Evolutionary conservation across 2,888 invertebrate species (phyloP), one percentile per base, ranked within the genome.

Genomic region (Odontocerum albicorne): DNA sequence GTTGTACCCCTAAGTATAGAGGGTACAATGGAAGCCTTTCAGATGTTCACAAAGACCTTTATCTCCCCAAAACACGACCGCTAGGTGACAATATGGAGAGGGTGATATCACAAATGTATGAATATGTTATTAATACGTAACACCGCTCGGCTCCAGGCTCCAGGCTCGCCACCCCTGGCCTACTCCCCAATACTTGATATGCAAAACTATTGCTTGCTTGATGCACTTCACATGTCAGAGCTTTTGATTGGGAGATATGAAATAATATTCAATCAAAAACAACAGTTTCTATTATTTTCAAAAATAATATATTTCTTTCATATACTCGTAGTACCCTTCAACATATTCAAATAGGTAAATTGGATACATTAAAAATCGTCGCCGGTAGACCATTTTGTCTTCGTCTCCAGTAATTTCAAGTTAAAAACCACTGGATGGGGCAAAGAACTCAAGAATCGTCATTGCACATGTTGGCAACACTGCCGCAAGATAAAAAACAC

Each of bases 21-120:
- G 27, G 32, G 39, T 33, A 56, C 53, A 59, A 56, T 47, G 51
- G 57, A 50, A 49, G 54, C 60, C 57, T 60, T 60, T 60, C 57
- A 60, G 49, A 50, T 49, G 46, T 32, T 47, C 42, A 60, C 60
- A 60, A 60, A 60, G 60, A 60, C 54, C 57, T 60, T 60, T 60
- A 60, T 60, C 60, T 60, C 60, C 60, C 57, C 60, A 54, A 60
- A 60, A 57, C 60, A 60, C 60, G 60, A 60, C 60, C 60, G 57
- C 60, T 60, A 60, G 60, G 60, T 60, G 60, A 60, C 60, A 60
- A 57, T 51, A 54, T 54, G 49, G 27, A 47, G 57, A 45, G 57
- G 53, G 53, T 53, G 56, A 45, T 54, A 49, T 47, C 54, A 43
- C 45, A 57, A 57, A 60, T 60, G 55, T 49, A 60, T 60, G 60